These are phyloP conservation scores for Saguinus imperator DNA, from an alignment of 2,113 vertebrate genomes.

Conservation along the genomic window DNA sequence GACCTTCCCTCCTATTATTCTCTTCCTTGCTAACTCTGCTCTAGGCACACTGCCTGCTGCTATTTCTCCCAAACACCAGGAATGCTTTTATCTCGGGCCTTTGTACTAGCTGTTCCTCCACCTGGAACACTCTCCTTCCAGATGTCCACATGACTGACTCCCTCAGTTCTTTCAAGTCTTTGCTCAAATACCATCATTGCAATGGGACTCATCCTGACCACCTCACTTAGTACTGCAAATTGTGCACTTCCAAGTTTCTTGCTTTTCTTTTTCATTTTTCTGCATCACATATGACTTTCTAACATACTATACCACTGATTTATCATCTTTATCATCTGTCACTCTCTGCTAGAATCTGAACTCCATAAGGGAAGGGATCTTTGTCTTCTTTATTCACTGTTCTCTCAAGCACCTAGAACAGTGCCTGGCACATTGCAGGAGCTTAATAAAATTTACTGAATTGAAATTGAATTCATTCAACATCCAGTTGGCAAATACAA, in stretches of 20 bases:
- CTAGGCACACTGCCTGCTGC: neutral
- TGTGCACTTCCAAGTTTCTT: neutral
- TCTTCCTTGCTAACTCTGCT: neutral
- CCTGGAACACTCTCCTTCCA: neutral
- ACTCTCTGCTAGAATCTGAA: neutral
- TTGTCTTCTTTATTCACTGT: neutral
- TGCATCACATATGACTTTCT: neutral
- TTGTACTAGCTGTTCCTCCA: neutral
- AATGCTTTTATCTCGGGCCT: neutral
- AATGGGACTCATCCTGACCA: neutral
- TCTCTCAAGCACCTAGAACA: neutral
- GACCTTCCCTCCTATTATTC: neutral
- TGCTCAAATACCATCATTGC: neutral
- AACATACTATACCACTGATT: neutral
- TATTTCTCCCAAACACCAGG: neutral
- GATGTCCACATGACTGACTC: neutral
- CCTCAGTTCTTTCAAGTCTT: neutral
- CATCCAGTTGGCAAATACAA: neutral
- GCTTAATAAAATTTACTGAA: neutral
- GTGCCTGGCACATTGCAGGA: neutral
- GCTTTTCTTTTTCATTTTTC: neutral
- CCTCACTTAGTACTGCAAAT: neutral
- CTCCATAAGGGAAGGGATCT: neutral
- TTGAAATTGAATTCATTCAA: constrained; percentile 2
- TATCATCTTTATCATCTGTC: neutral